phyloP scores from a whole-genome alignment of 2,113 vertebrate genomes.

The Aptenodytes patagonicus region DNA sequence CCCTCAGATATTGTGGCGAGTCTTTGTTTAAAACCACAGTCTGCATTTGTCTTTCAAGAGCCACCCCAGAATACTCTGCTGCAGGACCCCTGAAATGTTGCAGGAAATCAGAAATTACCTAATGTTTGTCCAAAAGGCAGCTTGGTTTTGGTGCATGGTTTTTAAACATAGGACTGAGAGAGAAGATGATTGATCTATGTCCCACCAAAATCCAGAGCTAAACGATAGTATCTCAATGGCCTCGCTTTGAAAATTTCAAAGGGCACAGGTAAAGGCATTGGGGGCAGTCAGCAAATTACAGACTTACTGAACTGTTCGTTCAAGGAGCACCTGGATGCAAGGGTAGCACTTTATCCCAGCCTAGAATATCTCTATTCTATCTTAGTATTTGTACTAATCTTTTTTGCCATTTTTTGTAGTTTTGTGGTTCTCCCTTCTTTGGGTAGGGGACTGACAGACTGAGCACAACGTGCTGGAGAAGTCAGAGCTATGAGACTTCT shows the following conservation, averaged over 20 bases:
- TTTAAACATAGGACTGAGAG: neutral
- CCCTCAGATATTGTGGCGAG: too few species aligned
- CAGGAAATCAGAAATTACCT: neutral
- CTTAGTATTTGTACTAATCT: neutral
- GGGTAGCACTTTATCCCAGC: neutral
- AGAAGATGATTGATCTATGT: accelerated
- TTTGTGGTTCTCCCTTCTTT: neutral
- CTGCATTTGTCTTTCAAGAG: neutral
- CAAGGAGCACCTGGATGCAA: neutral
- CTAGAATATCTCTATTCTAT: neutral
- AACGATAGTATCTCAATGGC: neutral
- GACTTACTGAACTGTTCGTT: neutral
- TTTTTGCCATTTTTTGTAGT: neutral
- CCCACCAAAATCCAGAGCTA: neutral
- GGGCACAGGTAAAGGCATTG: neutral
- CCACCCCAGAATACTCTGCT: neutral
- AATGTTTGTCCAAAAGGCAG: neutral
- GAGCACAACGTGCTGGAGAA: neutral
- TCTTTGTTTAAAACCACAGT: neutral
- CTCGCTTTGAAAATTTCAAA: neutral
- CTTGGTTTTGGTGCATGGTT: neutral
- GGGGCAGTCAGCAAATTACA: neutral
- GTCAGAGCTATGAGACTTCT: neutral
- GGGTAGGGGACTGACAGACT: neutral
- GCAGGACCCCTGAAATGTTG: neutral